Evolutionary conservation across 2,888 invertebrate genomes (phyloP).

Genomic region (Malachius bipustulatus): DNA sequence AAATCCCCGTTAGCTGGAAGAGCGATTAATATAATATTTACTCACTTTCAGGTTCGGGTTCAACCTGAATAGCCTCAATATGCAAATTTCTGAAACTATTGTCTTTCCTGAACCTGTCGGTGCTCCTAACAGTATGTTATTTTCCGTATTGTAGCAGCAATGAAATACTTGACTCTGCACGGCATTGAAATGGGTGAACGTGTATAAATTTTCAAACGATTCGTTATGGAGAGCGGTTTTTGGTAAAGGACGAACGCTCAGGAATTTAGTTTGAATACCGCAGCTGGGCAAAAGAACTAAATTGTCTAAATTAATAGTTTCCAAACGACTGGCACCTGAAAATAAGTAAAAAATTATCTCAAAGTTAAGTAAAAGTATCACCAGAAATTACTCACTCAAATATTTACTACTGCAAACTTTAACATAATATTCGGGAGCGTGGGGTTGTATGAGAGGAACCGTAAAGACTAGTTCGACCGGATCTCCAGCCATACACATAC

Average conservation of each 20-base stretch:
- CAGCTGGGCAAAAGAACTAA: conserved; percentile 25
- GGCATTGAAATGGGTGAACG: conserved; percentile 93
- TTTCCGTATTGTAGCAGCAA: conserved; percentile 87
- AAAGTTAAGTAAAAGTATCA: conserved; percentile 9
- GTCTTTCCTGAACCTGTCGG: conserved; percentile 98
- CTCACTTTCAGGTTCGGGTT: conserved; percentile 65
- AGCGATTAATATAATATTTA: conserved; percentile 4
- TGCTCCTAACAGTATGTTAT: conserved; percentile 87
- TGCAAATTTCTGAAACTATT: conserved; percentile 94
- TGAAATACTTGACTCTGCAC: conserved; percentile 98
- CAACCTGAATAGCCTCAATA: conserved; percentile 79
- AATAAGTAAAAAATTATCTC: conserved; percentile 29
- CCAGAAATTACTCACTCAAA: conserved; percentile 40
- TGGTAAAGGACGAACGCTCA: conserved; percentile 84
- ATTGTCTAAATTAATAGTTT: conserved; percentile 28
- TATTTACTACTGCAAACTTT: conserved; percentile 79
- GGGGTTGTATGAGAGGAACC: conserved; percentile 82
- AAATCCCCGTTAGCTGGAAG: neutral
- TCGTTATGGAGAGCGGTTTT: conserved; percentile 68
- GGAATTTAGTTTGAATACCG: conserved; percentile 43
- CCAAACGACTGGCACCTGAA: conserved; percentile 49
- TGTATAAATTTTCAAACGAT: conserved; percentile 69
- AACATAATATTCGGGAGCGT: conserved; percentile 87
- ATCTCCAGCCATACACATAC: conserved; percentile 49
- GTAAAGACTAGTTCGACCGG: conserved; percentile 84